A percentile compares a stretch with the other conserved stretches of the same genome.
phyloP scores from a whole-genome alignment of 1,140 invertebrate species.

The Lepidotrigona ventralis region DNA sequence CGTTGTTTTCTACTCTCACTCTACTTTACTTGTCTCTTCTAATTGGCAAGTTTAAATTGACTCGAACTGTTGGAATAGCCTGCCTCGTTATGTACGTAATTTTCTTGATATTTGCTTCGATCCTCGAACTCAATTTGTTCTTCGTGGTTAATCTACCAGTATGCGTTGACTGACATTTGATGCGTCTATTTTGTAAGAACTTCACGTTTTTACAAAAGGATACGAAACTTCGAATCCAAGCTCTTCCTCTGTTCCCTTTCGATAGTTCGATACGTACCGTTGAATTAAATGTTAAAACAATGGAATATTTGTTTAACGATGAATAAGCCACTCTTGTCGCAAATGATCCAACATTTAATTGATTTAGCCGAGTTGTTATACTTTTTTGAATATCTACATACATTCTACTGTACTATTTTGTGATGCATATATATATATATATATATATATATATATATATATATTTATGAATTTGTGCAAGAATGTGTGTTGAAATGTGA shows the following conservation, averaged over 20 bases:
- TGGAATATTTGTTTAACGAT: not conserved
- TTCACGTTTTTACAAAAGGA: not conserved
- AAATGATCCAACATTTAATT: not conserved
- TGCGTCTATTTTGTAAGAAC: not conserved
- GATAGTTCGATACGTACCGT: not conserved
- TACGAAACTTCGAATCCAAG: not conserved
- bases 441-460: no score
- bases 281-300: not conserved
- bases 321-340: not conserved
- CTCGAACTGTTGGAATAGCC: constrained; percentile 87
- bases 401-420: not conserved
- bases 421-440: not conserved
- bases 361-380: not conserved
- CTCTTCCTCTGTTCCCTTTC: not conserved
- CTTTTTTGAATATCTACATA: not conserved
- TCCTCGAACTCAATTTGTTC: constrained; percentile 93
- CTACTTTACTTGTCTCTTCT: constrained; percentile 88
- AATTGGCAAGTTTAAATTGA: constrained; percentile 88
- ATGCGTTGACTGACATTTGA: constrained; percentile 79
- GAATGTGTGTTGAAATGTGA: no score
- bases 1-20: constrained; percentile 88
- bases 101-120: constrained; percentile 88
- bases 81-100: constrained; percentile 88
- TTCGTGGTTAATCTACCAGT: constrained; percentile 90
- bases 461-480: not conserved